Evolutionary conservation across 2,113 vertebrate species (phyloP).

Genomic region (Arizona elegans): DNA sequence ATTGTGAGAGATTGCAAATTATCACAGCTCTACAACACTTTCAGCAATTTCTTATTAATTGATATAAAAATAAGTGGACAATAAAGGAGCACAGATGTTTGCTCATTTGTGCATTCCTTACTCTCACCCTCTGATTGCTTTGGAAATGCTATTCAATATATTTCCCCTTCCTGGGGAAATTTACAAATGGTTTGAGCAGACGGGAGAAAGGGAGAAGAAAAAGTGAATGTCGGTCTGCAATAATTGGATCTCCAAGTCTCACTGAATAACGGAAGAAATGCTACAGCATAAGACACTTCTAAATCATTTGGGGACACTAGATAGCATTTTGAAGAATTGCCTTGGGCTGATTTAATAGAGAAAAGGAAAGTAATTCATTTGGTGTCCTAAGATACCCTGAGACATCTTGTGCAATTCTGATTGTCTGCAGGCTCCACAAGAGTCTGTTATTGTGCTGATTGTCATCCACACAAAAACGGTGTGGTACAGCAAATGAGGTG

Average conservation of each 20-base stretch:
- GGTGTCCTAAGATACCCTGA: background rate
- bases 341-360: background rate
- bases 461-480: background rate
- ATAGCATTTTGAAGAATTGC: background rate
- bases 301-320: background rate
- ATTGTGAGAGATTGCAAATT: background rate
- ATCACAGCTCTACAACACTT: background rate
- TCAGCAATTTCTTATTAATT: background rate
- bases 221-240: background rate
- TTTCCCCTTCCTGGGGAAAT: background rate
- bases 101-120: background rate
- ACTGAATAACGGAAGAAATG: background rate
- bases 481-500: background rate
- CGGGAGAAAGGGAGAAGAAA: background rate
- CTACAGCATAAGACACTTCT: background rate
- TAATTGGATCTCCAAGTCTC: background rate
- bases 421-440: background rate
- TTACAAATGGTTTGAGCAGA: background rate
- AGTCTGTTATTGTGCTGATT: background rate
- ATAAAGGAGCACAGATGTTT: background rate
- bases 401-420: background rate
- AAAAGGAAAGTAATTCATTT: background rate
- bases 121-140: background rate
- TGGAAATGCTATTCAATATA: background rate
- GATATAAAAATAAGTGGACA: background rate